Conservation (phyloP, 2,113 vertebrate species). For the Syngnathoides biaculeatus region DNA sequence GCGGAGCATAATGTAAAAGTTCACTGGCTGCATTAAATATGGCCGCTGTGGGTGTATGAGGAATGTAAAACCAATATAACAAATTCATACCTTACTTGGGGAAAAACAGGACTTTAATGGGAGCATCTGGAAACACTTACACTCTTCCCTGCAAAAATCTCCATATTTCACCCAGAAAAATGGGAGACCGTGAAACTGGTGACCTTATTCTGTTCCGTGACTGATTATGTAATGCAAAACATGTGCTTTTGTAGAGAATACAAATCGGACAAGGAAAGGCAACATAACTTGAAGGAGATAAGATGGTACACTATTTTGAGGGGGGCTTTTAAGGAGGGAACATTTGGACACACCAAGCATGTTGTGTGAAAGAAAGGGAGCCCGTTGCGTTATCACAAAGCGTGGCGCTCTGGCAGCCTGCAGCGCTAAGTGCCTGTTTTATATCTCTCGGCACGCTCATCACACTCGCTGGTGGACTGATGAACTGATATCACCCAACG, state of each 20-base stretch:
- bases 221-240: slow-evolving; percentile 54
- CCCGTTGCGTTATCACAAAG: slow-evolving; percentile 43
- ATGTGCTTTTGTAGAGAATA: slow-evolving; percentile 35
- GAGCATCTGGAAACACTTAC: slow-evolving; percentile 68
- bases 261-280: slow-evolving; percentile 14
- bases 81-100: slow-evolving; percentile 16
- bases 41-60: not conserved
- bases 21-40: slow-evolving; percentile 18
- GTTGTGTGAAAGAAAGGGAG: slow-evolving; percentile 27
- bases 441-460: slow-evolving; percentile 55
- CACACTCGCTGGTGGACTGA: slow-evolving; percentile 50
- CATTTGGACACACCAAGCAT: slow-evolving; percentile 24
- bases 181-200: slow-evolving; percentile 29
- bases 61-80: slow-evolving; percentile 23
- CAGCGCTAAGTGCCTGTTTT: slow-evolving; percentile 42
- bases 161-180: slow-evolving; percentile 52
- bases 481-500: slow-evolving; percentile 48
- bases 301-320: not conserved
- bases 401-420: slow-evolving; percentile 24
- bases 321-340: slow-evolving; percentile 4
- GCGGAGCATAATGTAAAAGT: not conserved
- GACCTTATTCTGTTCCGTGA: slow-evolving; percentile 47
- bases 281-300: slow-evolving; percentile 14
- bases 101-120: slow-evolving; percentile 19
- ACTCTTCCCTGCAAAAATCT: slow-evolving; percentile 56